phyloP scores from a whole-genome alignment of 2,113 vertebrate genomes.

The Carettochelys insculpta region DNA sequence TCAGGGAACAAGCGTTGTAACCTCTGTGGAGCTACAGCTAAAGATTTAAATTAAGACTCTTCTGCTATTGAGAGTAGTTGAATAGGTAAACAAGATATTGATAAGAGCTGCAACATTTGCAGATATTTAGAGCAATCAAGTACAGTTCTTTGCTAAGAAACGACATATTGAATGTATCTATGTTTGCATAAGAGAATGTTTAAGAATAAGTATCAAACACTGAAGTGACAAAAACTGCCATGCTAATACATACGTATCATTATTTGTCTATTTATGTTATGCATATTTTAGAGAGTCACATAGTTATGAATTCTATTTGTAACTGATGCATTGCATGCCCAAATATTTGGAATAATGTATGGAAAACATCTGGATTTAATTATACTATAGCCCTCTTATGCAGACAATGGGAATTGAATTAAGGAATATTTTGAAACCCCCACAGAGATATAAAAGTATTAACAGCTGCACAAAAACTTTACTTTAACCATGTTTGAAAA shows the following conservation, averaged over 20 bases:
- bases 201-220: background rate
- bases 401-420: slow-evolving; percentile 78
- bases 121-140: background rate
- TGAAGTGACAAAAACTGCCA: background rate
- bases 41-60: slow-evolving; percentile 53
- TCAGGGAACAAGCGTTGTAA: slow-evolving; percentile 45
- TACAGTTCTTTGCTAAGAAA: background rate
- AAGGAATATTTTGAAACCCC: slow-evolving; percentile 78
- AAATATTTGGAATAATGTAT: slow-evolving; percentile 75
- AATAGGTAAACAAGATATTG: slow-evolving; percentile 64
- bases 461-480: slow-evolving; percentile 72
- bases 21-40: slow-evolving; percentile 34
- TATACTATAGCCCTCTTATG: slow-evolving; percentile 69
- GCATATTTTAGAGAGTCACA: slow-evolving; percentile 54
- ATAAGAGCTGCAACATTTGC: slow-evolving; percentile 45
- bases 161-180: slow-evolving; percentile 24
- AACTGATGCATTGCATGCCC: slow-evolving; percentile 64
- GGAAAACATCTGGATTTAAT: slow-evolving; percentile 78
- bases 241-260: slow-evolving; percentile 47
- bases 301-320: slow-evolving; percentile 55
- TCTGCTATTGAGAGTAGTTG: background rate
- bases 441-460: slow-evolving; percentile 76
- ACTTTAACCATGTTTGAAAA: slow-evolving; percentile 70
- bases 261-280: slow-evolving; percentile 59
- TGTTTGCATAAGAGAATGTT: slow-evolving; percentile 30